These are phyloP conservation scores for Anniella stebbinsi DNA, from an alignment of 2,797 vertebrate genomes.

Conservation along the genomic window DNA sequence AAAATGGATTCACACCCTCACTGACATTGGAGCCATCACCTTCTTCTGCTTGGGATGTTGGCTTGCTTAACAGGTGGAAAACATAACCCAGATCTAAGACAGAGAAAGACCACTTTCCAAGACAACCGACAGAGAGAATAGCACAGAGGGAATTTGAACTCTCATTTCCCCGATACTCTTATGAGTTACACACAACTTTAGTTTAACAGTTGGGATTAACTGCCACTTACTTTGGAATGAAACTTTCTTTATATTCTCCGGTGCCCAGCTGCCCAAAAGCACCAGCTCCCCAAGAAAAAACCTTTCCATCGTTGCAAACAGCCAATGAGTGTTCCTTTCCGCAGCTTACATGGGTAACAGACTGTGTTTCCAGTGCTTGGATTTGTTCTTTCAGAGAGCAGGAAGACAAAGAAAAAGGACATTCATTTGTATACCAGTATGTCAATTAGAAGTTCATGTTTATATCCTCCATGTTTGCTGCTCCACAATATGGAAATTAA, in stretches of 20 bases:
- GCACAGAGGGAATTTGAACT: not conserved
- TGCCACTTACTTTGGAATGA: conserved; percentile 76
- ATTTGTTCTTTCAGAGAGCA: conserved; percentile 61
- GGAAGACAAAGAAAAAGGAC: not conserved
- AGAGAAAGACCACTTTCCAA: not conserved
- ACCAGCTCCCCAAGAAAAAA: conserved; percentile 85
- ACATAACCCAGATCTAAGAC: not conserved
- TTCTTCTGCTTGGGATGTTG: not conserved
- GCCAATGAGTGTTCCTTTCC: conserved; percentile 84
- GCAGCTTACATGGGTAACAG: conserved; percentile 76
- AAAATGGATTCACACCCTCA: too few relatives aligned
- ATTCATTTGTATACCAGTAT: not conserved
- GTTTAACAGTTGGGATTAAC: not conserved
- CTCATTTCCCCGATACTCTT: not conserved
- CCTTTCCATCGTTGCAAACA: conserved; percentile 76
- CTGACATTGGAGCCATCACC: too few relatives aligned
- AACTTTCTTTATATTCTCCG: conserved; percentile 31
- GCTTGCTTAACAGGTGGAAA: not conserved
- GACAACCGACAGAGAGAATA: not conserved
- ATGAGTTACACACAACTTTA: not conserved
- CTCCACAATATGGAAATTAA: not conserved
- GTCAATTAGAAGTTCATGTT: not conserved
- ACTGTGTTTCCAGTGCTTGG: conserved; percentile 48
- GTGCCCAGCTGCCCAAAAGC: conserved; percentile 83
- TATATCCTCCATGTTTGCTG: not conserved